A percentile compares a stretch with the other conserved stretches of the same genome.
Evolutionary conservation across 2,797 vertebrate genomes (phyloP).

Genomic region (Yasuhikotakia modesta): DNA sequence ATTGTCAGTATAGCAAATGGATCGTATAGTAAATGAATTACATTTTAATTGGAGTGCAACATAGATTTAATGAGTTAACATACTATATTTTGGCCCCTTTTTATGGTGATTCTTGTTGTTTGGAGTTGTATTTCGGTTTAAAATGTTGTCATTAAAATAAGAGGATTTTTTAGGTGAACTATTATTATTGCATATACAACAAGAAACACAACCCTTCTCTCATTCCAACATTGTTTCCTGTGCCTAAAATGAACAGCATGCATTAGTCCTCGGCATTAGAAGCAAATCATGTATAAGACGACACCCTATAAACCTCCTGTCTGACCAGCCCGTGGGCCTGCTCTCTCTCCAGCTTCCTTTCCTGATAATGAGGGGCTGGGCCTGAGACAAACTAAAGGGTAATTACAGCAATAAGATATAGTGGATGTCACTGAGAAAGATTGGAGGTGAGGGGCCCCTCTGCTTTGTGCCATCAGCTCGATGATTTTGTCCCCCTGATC

Average conservation of each 20-base stretch:
- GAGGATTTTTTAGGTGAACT: too few species aligned
- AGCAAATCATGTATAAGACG: constrained; percentile 52
- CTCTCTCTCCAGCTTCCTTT: constrained; percentile 38
- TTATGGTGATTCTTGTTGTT: too few species aligned
- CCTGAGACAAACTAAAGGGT: constrained; percentile 73
- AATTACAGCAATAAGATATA: constrained; percentile 77
- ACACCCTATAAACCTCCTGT: constrained; percentile 49
- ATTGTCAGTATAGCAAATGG: too few species aligned
- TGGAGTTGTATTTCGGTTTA: too few species aligned
- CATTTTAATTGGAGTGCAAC: too few species aligned
- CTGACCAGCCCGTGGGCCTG: constrained; percentile 45
- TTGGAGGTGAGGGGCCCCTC: constrained; percentile 79
- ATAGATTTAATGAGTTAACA: too few species aligned
- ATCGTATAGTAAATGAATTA: too few species aligned
- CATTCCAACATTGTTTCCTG: constrained; percentile 54
- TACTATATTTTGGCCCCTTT: too few species aligned
- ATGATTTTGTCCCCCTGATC: constrained; percentile 75
- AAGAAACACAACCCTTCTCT: background rate
- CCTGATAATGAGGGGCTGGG: constrained; percentile 64
- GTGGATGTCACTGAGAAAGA: constrained; percentile 78
- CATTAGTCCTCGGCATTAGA: constrained; percentile 47
- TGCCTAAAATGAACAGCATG: constrained; percentile 54
- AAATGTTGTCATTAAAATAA: too few species aligned
- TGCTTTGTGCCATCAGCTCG: constrained; percentile 75
- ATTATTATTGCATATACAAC: constrained; percentile 2